phyloP scores from a whole-genome alignment of 2,113 vertebrate species.

The Okapia johnstoni region DNA sequence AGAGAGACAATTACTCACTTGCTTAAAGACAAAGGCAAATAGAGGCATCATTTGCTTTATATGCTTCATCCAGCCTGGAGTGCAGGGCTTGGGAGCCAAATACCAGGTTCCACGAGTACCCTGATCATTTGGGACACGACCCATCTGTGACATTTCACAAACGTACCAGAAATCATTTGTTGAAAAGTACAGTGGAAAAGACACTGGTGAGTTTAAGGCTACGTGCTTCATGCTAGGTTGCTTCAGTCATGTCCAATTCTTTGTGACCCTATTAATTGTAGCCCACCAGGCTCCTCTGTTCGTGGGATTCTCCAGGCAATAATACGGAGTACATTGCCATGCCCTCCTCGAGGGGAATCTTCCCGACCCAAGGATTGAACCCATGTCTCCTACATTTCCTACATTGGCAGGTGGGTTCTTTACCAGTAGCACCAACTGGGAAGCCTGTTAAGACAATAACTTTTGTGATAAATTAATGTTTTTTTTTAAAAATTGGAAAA shows the following conservation, averaged over 20 bases:
- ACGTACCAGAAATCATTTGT: neutral
- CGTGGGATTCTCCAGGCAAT: neutral
- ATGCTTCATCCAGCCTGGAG: neutral
- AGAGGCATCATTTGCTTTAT: neutral
- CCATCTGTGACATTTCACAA: neutral
- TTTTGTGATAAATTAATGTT: neutral
- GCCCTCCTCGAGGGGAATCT: neutral
- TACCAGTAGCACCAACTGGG: neutral
- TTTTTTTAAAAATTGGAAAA: neutral
- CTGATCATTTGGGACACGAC: neutral
- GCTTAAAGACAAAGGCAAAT: conserved; percentile 64
- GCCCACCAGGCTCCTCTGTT: neutral
- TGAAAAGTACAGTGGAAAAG: neutral
- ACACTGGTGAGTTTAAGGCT: neutral
- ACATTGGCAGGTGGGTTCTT: neutral
- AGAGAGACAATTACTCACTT: conserved; percentile 47
- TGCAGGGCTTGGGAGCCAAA: neutral
- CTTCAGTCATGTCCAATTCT: neutral
- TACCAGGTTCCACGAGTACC: neutral
- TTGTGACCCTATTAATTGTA: neutral
- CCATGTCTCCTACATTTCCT: no score
- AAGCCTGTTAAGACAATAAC: neutral
- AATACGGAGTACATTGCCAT: neutral
- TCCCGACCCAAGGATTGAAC: neutral
- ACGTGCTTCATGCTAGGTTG: neutral